Conservation (phyloP, 2,797 vertebrate species). For the Australoheros facetus region DNA sequence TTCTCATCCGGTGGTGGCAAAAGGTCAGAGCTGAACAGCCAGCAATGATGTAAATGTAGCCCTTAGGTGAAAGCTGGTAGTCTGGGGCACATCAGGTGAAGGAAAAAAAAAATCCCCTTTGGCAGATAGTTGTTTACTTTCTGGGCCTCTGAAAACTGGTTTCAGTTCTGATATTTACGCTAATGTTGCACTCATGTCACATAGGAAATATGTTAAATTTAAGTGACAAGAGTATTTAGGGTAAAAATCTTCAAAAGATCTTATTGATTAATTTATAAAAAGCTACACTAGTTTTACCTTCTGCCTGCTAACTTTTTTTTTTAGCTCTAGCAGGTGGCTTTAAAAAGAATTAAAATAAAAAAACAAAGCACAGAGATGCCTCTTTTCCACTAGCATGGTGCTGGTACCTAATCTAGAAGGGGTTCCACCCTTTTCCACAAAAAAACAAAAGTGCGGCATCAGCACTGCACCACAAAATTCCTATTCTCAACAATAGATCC, state of each 20-base stretch:
- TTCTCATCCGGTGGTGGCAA: slow-evolving; percentile 16
- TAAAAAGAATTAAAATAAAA: background rate
- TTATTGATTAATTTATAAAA: background rate
- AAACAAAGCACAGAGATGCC: background rate
- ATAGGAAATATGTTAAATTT: background rate
- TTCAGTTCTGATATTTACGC: background rate
- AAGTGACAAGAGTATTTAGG: fast-evolving
- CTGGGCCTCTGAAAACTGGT: background rate
- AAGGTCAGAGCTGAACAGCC: slow-evolving; percentile 2
- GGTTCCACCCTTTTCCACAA: background rate
- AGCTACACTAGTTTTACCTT: background rate
- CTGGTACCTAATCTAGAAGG: background rate
- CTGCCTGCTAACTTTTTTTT: background rate
- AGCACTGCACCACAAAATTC: background rate
- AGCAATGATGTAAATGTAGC: slow-evolving; percentile 23
- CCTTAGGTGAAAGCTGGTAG: slow-evolving; percentile 35
- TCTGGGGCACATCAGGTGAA: slow-evolving; percentile 10
- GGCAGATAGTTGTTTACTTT: slow-evolving; percentile 7
- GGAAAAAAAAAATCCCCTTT: background rate
- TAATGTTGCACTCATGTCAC: slow-evolving; percentile 16
- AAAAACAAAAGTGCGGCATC: background rate
- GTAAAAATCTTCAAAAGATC: background rate
- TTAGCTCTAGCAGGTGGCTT: background rate
- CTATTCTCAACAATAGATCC: background rate
- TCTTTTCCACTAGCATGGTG: background rate